phyloP scores from a whole-genome alignment of 2,888 invertebrate genomes.

The Agrotis segetum region DNA sequence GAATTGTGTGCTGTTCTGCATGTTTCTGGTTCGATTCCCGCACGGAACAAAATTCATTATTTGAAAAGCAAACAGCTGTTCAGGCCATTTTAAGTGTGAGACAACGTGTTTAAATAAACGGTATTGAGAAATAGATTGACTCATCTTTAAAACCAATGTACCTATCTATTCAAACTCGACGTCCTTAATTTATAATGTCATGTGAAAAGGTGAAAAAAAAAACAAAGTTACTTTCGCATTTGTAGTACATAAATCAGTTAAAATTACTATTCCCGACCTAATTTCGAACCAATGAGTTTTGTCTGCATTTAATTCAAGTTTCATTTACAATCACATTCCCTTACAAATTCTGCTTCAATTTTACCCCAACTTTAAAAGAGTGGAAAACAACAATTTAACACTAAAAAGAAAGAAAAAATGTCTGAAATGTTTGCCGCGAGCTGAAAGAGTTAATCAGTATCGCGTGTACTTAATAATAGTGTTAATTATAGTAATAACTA shows the following conservation, averaged over 20 bases:
- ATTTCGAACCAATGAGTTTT: neutral
- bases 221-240: too few relatives aligned
- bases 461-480: constrained; percentile 51
- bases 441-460: constrained; percentile 47
- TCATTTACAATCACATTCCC: neutral
- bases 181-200: neutral
- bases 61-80: too few relatives aligned
- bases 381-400: neutral
- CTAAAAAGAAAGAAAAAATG: constrained; percentile 19
- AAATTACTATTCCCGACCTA: neutral
- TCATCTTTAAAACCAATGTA: too few relatives aligned
- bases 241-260: too few relatives aligned
- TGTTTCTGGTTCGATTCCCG: too few relatives aligned
- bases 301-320: neutral
- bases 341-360: neutral
- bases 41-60: too few relatives aligned
- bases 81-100: too few relatives aligned
- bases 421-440: constrained; percentile 11
- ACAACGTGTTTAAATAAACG: too few relatives aligned
- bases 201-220: too few relatives aligned
- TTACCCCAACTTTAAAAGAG: neutral
- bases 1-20: too few relatives aligned
- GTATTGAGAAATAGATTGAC: too few relatives aligned
- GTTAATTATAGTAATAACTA: constrained; percentile 48
- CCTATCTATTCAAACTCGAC: neutral